These are phyloP conservation scores for Xestia ashworthii DNA, from an alignment of 2,888 invertebrate species.

Conservation along the genomic window DNA sequence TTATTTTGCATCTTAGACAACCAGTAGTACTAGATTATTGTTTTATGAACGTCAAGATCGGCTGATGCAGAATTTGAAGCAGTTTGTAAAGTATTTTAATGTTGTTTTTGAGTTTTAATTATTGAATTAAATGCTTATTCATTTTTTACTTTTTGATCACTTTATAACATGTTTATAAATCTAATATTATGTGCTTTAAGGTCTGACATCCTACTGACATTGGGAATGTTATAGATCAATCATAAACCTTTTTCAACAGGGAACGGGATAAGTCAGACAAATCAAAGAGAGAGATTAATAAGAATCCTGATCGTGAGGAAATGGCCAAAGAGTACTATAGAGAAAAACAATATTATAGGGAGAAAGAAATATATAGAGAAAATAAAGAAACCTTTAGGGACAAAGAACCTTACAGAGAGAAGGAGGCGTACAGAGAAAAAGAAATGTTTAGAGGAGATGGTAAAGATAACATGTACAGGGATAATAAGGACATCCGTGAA, in stretches of 20 bases:
- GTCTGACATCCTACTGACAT: constrained; percentile 77
- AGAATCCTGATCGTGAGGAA: constrained; percentile 85
- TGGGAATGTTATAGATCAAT: constrained; percentile 78
- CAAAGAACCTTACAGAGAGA: constrained; percentile 80
- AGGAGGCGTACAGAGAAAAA: constrained; percentile 77
- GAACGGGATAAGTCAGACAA: constrained; percentile 88
- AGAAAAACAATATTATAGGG: constrained; percentile 86
- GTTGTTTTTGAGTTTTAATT: constrained; percentile 1
- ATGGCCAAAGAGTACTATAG: constrained; percentile 87
- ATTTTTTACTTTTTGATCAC: constrained; percentile 15
- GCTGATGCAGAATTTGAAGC: constrained; percentile 50
- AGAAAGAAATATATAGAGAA: constrained; percentile 77
- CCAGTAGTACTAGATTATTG: constrained; percentile 8
- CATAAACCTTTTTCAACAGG: constrained; percentile 82
- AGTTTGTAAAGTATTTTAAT: constrained; percentile 15
- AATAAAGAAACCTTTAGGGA: constrained; percentile 81
- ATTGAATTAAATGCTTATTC: constrained; percentile 6
- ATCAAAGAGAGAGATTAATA: constrained; percentile 82
- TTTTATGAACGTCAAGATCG: constrained; percentile 9
- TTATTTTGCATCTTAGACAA: constrained; percentile 16
- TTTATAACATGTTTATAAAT: constrained; percentile 65
- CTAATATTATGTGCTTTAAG: constrained; percentile 77
- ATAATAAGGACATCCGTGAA: constrained; percentile 80
- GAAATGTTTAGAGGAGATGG: constrained; percentile 76
- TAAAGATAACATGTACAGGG: constrained; percentile 72